phyloP scores from a whole-genome alignment of 2,888 invertebrate genomes.

The Sphaerophoria rueppellii region DNA sequence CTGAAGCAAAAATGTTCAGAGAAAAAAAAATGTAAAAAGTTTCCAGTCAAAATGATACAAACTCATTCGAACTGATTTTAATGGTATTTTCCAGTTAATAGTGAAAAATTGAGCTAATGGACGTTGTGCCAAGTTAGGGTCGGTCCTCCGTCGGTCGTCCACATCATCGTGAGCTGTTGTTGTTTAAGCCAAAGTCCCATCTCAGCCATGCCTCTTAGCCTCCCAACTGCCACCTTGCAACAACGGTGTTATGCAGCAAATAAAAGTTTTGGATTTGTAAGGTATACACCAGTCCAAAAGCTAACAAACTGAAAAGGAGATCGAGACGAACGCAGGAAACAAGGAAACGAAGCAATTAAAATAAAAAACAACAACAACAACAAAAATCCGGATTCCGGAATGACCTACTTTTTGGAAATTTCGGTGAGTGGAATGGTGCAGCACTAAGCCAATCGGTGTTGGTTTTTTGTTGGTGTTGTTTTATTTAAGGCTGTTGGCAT shows the following conservation, averaged over 20 bases:
- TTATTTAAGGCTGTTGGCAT: not conserved
- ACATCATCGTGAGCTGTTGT: not conserved
- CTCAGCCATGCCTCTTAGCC: not conserved
- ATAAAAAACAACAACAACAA: slow-evolving; percentile 33
- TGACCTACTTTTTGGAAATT: slow-evolving; percentile 62
- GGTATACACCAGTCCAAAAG: slow-evolving; percentile 37
- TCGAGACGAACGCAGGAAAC: slow-evolving; percentile 21
- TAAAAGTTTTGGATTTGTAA: slow-evolving; percentile 43
- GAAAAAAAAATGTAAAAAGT: slow-evolving; percentile 13
- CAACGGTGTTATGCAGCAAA: slow-evolving; percentile 12
- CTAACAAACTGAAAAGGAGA: slow-evolving; percentile 34
- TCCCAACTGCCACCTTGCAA: not conserved
- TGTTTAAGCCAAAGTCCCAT: too few species aligned
- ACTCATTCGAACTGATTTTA: slow-evolving; percentile 71
- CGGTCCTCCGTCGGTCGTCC: not conserved
- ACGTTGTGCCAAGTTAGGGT: slow-evolving; percentile 14
- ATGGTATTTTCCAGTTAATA: slow-evolving; percentile 65
- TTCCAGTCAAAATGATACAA: slow-evolving; percentile 66
- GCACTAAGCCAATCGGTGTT: not conserved
- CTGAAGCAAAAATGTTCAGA: slow-evolving; percentile 1
- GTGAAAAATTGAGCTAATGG: slow-evolving; percentile 63
- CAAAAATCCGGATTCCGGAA: slow-evolving; percentile 42
- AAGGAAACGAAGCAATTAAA: slow-evolving; percentile 66
- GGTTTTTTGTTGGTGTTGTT: not conserved
- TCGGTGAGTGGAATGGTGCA: slow-evolving; percentile 46